A percentile compares a stretch with the other conserved stretches of the same genome.
phyloP scores from a whole-genome alignment of 2,113 vertebrate species.

The Jacana jacana region DNA sequence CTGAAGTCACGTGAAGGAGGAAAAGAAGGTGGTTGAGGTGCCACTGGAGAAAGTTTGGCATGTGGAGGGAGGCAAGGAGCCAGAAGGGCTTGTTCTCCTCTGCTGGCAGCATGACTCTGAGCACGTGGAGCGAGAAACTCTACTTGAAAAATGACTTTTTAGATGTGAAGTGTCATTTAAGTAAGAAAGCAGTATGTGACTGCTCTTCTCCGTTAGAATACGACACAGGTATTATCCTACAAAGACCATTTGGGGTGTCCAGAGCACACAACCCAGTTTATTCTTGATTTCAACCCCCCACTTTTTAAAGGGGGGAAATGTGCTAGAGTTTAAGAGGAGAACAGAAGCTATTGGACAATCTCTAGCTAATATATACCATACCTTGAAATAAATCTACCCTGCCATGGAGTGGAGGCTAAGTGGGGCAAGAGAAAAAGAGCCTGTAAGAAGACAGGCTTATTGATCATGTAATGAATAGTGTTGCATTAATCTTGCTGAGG shows the following conservation, averaged over 20 bases:
- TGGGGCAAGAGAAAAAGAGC: not conserved
- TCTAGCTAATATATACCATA: not conserved
- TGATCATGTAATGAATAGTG: not conserved
- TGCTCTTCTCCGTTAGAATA: not conserved
- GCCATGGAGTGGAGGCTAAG: not conserved
- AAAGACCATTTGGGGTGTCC: not conserved
- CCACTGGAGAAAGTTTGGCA: not conserved
- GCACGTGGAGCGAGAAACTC: not conserved
- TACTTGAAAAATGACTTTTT: conserved; percentile 26
- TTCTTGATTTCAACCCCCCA: not conserved
- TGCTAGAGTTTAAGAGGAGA: not conserved
- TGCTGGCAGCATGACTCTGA: not conserved
- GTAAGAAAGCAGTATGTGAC: not conserved
- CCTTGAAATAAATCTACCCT: not conserved
- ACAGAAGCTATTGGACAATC: not conserved
- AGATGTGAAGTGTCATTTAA: not conserved
- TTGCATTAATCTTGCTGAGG: not conserved
- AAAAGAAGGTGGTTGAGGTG: not conserved
- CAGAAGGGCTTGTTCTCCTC: conserved; percentile 25
- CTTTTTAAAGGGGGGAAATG: not conserved
- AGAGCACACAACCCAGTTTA: not conserved
- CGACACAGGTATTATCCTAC: not conserved
- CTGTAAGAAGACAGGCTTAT: not conserved
- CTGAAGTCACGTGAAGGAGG: not conserved
- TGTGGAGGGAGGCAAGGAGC: not conserved